phyloP scores from a whole-genome alignment of 2,113 vertebrate genomes.

The Nerophis ophidion region DNA sequence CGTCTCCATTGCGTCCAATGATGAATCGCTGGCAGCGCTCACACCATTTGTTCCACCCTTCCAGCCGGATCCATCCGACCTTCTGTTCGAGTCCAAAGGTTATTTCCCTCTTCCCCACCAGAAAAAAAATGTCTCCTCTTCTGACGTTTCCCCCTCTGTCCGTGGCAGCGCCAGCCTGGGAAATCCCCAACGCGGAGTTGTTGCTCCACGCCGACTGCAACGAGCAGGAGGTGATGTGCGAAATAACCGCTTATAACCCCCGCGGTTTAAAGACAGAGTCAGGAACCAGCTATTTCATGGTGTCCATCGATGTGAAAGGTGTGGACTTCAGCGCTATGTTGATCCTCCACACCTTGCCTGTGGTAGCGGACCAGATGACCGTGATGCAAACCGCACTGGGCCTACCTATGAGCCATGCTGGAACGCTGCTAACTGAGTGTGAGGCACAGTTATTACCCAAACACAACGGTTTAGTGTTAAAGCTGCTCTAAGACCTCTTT shows the following conservation, averaged over 20 bases:
- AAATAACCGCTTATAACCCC: slow-evolving; percentile 68
- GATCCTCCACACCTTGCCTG: slow-evolving; percentile 62
- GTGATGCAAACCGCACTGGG: slow-evolving; percentile 58
- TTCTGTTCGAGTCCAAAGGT: slow-evolving; percentile 78
- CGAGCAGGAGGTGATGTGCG: slow-evolving; percentile 72
- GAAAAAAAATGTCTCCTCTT: neutral
- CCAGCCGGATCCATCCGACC: slow-evolving; percentile 44
- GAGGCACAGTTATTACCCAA: slow-evolving; percentile 1
- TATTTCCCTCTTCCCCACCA: slow-evolving; percentile 10
- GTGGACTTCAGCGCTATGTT: slow-evolving; percentile 63
- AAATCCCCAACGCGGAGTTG: slow-evolving; percentile 63
- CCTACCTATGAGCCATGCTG: slow-evolving; percentile 68
- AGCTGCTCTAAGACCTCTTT: neutral
- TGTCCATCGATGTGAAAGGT: slow-evolving; percentile 62
- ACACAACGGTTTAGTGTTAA: neutral
- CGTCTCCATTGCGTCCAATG: slow-evolving; percentile 44
- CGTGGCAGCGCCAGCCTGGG: slow-evolving; percentile 50
- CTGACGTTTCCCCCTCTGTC: neutral
- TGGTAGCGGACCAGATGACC: slow-evolving; percentile 31
- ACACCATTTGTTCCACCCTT: slow-evolving; percentile 65
- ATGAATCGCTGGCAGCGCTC: slow-evolving; percentile 64
- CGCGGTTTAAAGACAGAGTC: slow-evolving; percentile 25
- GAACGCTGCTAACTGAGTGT: slow-evolving; percentile 69
- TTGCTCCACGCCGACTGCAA: slow-evolving; percentile 77
- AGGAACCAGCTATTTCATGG: slow-evolving; percentile 62